Conservation (phyloP, 2,888 invertebrate species). For the Tigriopus californicus region DNA sequence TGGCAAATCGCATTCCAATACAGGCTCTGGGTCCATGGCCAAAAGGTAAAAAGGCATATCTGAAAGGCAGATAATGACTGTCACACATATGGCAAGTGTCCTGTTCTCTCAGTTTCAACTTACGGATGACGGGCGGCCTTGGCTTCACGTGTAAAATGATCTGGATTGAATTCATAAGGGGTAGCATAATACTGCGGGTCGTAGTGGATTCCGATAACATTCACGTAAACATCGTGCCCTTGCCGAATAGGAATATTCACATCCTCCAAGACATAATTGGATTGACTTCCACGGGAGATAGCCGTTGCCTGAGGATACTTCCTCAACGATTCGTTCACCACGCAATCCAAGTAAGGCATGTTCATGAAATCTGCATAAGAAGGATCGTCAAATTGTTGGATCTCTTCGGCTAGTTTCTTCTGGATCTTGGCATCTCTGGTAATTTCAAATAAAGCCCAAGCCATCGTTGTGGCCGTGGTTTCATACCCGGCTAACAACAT, state of each 20-base stretch:
- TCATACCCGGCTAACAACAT: too few relatives aligned
- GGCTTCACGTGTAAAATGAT: neutral
- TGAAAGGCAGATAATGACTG: neutral
- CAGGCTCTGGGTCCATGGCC: slow-evolving; percentile 8
- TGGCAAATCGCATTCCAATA: neutral
- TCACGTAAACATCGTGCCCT: neutral
- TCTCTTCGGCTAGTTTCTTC: too few relatives aligned
- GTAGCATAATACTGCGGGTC: neutral
- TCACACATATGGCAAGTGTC: neutral
- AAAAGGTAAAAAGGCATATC: neutral
- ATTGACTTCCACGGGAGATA: too few relatives aligned
- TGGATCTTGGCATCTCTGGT: too few relatives aligned
- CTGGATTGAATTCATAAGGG: neutral
- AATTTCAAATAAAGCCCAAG: too few relatives aligned
- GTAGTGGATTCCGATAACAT: neutral
- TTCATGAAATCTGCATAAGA: too few relatives aligned
- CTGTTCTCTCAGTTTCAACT: neutral
- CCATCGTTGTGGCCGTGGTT: too few relatives aligned
- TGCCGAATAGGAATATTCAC: neutral
- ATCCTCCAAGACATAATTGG: too few relatives aligned
- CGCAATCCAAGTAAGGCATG: too few relatives aligned
- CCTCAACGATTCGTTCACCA: too few relatives aligned
- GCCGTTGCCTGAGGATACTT: too few relatives aligned
- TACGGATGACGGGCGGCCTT: neutral
- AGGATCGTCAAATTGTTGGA: too few relatives aligned